Conservation (phyloP, 2,888 invertebrate genomes). For the Callyntrura guangdongensis region DNA sequence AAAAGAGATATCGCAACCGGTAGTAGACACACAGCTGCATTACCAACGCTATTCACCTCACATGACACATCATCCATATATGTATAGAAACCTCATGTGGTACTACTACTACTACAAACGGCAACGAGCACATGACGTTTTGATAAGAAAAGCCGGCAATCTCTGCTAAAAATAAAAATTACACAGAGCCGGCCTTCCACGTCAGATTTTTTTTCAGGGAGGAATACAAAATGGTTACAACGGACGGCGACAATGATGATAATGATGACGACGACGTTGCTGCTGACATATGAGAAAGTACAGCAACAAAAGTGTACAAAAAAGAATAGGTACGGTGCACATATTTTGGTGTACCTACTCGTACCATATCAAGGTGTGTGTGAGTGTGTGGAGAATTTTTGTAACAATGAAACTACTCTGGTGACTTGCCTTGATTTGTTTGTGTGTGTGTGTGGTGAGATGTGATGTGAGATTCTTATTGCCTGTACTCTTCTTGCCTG, state of each 20-base stretch:
- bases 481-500: constrained; percentile 25
- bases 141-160: constrained; percentile 29
- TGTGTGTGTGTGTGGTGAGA: constrained; percentile 5
- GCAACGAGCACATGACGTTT: neutral
- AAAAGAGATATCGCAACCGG: constrained; percentile 21
- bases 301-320: neutral
- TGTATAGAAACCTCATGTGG: too few species aligned
- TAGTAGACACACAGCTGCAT: too few species aligned
- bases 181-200: constrained; percentile 16
- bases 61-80: neutral
- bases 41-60: neutral
- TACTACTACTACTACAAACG: neutral
- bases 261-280: too few species aligned
- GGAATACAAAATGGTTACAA: constrained; percentile 18
- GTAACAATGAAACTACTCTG: constrained; percentile 18
- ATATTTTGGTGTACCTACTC: neutral
- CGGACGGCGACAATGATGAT: too few species aligned
- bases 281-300: constrained; percentile 47
- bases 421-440: neutral
- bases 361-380: neutral
- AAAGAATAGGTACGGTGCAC: neutral
- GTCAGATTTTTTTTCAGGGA: neutral
- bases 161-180: neutral
- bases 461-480: constrained; percentile 20
- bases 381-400: neutral